phyloP scores from a whole-genome alignment of 1,140 invertebrate genomes.

The Zaprionus inermis region DNA sequence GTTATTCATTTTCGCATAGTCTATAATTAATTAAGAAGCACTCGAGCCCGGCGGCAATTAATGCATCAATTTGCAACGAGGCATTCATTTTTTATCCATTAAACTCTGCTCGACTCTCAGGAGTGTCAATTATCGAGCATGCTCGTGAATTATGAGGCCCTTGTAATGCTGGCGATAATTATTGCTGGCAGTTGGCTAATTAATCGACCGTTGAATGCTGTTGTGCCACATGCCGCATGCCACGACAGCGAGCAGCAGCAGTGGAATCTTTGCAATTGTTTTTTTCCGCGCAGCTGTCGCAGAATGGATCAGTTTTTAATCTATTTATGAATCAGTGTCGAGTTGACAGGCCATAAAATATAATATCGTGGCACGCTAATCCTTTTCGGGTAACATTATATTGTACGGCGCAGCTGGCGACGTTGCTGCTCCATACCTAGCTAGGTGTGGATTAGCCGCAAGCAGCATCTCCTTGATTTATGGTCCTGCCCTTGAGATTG shows the following conservation, averaged over 20 bases:
- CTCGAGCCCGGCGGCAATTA: slow-evolving; percentile 31
- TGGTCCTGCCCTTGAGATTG: slow-evolving; percentile 21
- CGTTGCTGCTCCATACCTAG: too few species aligned
- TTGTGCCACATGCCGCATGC: slow-evolving; percentile 1
- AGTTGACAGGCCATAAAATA: slow-evolving; percentile 54
- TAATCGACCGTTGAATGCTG: slow-evolving; percentile 26
- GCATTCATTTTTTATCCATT: slow-evolving; percentile 40
- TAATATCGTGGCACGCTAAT: slow-evolving; percentile 45
- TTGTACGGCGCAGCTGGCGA: too few species aligned
- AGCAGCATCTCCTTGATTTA: slow-evolving; percentile 44
- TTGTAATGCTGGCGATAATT: slow-evolving; percentile 41
- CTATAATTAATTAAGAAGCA: slow-evolving; percentile 28
- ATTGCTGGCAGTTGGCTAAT: slow-evolving; percentile 33
- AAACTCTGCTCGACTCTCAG: slow-evolving; percentile 8
- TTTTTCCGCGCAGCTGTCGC: slow-evolving; percentile 57
- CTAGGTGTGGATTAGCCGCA: slow-evolving; percentile 49
- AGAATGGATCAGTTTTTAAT: slow-evolving; percentile 59
- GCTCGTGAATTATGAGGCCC: slow-evolving; percentile 17
- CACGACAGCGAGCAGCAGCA: not conserved
- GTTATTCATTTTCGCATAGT: slow-evolving; percentile 9
- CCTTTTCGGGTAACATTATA: slow-evolving; percentile 54
- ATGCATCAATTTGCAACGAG: slow-evolving; percentile 32
- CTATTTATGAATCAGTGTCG: slow-evolving; percentile 75
- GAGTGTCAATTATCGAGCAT: slow-evolving; percentile 20
- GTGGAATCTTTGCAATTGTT: not conserved